These are phyloP conservation scores for Carposina sasakii DNA, from an alignment of 1,140 invertebrate species.

Conservation along the genomic window DNA sequence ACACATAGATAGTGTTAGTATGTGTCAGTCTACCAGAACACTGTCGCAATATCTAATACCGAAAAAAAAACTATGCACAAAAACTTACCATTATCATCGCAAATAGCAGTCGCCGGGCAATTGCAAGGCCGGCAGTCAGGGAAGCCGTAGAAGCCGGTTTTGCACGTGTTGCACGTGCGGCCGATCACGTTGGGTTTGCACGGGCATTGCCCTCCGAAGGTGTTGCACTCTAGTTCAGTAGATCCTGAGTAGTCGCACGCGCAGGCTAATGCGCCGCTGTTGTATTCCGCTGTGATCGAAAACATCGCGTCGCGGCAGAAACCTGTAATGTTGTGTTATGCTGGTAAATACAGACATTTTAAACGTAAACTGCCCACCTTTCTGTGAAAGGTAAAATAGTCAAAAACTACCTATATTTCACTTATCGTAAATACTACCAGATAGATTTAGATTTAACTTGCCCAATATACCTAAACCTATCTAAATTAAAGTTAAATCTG, in stretches of 20 bases:
- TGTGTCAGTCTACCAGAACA: too few species aligned
- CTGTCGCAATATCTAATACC: too few species aligned
- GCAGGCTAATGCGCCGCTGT: conserved; percentile 92
- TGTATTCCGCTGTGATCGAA: conserved; percentile 95
- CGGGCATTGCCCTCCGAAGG: conserved; percentile 96
- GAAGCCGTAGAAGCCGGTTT: conserved; percentile 95
- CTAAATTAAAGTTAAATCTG: too few species aligned
- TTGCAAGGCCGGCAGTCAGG: conserved; percentile 93
- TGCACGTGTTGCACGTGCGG: conserved; percentile 90
- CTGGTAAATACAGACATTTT: too few species aligned
- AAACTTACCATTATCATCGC: conserved; percentile 77
- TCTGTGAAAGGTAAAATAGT: too few species aligned
- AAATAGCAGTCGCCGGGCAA: conserved; percentile 87
- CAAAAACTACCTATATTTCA: too few species aligned
- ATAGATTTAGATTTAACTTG: too few species aligned
- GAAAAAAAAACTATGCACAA: too few species aligned
- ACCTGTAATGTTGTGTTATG: conserved; percentile 64
- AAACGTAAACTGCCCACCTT: too few species aligned
- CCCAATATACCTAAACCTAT: too few species aligned
- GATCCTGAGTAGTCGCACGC: conserved; percentile 93
- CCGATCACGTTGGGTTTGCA: conserved; percentile 95
- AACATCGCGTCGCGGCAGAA: conserved; percentile 94
- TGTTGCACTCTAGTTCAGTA: conserved; percentile 88
- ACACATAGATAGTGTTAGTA: too few species aligned
- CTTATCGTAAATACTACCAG: too few species aligned